These are phyloP conservation scores for Rhinoderma darwinii DNA, from an alignment of 2,113 vertebrate genomes.

Conservation along the genomic window DNA sequence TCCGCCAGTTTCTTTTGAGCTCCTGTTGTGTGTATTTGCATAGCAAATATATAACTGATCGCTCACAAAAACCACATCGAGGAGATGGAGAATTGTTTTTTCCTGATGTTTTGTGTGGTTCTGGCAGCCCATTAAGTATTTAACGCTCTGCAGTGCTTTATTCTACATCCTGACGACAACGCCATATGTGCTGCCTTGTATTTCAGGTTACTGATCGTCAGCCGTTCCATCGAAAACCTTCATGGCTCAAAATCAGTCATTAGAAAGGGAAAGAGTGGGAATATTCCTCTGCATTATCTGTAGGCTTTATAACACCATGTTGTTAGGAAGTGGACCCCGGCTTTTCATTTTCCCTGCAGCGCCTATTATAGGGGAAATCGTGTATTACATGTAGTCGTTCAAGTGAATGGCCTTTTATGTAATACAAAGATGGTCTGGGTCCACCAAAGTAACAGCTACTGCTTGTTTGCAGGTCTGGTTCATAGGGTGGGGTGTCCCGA, in stretches of 20 bases:
- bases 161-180: slow-evolving; percentile 27
- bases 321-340: not conserved
- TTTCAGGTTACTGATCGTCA: not conserved
- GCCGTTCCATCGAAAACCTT: not conserved
- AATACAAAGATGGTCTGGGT: too few species aligned
- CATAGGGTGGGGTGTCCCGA: too few species aligned
- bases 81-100: slow-evolving; percentile 15
- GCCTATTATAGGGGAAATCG: not conserved
- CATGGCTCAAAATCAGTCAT: not conserved
- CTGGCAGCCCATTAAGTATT: slow-evolving; percentile 37
- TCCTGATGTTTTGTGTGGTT: slow-evolving; percentile 23
- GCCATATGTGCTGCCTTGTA: not conserved
- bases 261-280: not conserved
- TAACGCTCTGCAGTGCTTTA: slow-evolving; percentile 18
- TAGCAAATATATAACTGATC: slow-evolving; percentile 34
- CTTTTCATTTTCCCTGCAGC: not conserved
- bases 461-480: too few species aligned
- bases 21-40: slow-evolving; percentile 40
- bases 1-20: slow-evolving; percentile 24
- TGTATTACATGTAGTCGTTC: too few species aligned
- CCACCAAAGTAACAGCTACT: too few species aligned
- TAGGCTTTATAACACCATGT: not conserved
- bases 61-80: not conserved
- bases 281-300: not conserved
- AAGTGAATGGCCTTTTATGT: too few species aligned